Evolutionary conservation across 2,888 invertebrate genomes (phyloP).

Genomic region (Erebia epiphron): DNA sequence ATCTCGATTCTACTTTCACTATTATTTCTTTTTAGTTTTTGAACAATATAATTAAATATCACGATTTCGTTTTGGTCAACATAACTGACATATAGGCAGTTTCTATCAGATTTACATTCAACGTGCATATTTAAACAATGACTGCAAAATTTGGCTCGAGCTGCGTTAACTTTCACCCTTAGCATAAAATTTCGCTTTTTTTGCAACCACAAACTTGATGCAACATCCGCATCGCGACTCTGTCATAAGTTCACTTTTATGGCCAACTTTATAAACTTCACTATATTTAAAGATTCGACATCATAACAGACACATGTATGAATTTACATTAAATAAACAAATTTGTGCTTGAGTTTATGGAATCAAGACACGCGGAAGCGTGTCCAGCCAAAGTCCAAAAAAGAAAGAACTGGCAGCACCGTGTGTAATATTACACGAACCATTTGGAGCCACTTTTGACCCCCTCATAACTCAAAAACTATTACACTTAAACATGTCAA

Average conservation of each 20-base stretch:
- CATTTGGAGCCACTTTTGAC: too few species aligned
- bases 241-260: slow-evolving; percentile 4
- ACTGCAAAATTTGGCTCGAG: slow-evolving; percentile 3
- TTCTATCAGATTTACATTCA: slow-evolving; percentile 5
- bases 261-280: not conserved
- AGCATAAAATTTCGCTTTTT: slow-evolving; percentile 7
- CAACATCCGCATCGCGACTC: not conserved
- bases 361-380: too few species aligned
- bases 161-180: slow-evolving; percentile 10
- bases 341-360: not conserved
- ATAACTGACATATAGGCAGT: not conserved
- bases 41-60: not conserved
- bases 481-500: too few species aligned
- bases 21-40: not conserved
- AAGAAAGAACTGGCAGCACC: too few species aligned
- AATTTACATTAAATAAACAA: too few species aligned
- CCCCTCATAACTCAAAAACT: too few species aligned
- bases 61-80: not conserved
- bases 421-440: too few species aligned
- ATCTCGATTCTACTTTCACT: not conserved
- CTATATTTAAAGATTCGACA: not conserved
- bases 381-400: too few species aligned
- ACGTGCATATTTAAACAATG: not conserved
- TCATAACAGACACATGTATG: not conserved
- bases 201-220: slow-evolving; percentile 5